Conservation (phyloP, 2,797 vertebrate species). For the Tokudaia muenninki region DNA sequence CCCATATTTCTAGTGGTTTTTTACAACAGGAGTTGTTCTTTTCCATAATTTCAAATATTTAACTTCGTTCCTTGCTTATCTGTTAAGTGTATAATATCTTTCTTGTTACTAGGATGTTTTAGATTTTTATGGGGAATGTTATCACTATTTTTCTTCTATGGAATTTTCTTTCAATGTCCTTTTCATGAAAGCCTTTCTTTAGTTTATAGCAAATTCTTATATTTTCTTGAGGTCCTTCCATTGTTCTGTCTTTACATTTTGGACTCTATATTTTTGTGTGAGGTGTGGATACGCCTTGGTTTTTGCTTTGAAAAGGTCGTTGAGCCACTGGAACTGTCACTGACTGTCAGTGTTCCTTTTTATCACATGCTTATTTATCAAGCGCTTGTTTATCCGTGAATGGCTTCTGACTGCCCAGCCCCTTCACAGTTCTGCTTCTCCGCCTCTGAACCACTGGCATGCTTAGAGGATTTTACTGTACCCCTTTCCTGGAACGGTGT, state of each 20-base stretch:
- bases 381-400: background rate
- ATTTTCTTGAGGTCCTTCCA: conserved; percentile 36
- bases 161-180: background rate
- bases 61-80: background rate
- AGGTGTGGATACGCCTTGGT: background rate
- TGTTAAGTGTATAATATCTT: background rate
- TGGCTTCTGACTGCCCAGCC: background rate
- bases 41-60: conserved; percentile 2
- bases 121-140: background rate
- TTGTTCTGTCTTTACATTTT: background rate
- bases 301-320: background rate
- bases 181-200: background rate
- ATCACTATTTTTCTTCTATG: background rate
- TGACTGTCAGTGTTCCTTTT: background rate
- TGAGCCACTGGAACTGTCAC: background rate
- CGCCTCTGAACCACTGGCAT: background rate
- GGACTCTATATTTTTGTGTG: background rate
- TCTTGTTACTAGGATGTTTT: conserved; percentile 28
- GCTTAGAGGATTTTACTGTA: background rate
- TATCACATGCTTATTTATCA: background rate
- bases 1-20: background rate
- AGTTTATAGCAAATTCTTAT: background rate
- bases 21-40: background rate
- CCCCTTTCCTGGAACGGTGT: too few species aligned
- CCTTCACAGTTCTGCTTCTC: background rate